phyloP scores from a whole-genome alignment of 2,888 invertebrate species.

The Nasonovia ribisnigri region DNA sequence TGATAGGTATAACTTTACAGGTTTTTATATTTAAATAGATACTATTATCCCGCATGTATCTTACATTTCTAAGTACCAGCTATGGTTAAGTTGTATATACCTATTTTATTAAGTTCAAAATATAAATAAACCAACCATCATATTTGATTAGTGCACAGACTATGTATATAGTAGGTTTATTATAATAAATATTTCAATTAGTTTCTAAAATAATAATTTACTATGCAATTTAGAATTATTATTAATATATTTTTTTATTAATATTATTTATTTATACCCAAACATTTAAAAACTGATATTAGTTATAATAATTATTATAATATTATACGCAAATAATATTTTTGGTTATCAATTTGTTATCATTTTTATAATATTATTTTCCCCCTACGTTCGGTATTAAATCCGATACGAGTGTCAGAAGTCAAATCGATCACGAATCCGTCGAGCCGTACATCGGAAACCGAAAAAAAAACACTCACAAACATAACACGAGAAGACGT shows the following conservation, averaged over 20 bases:
- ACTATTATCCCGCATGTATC: no score
- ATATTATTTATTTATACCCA: not conserved
- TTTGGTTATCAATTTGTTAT: not conserved
- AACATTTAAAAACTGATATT: not conserved
- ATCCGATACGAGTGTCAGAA: constrained; percentile 43
- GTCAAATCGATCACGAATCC: constrained; percentile 59
- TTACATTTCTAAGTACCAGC: not conserved
- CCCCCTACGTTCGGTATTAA: not conserved
- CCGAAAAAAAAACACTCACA: constrained; percentile 19
- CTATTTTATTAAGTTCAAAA: not conserved
- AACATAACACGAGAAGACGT: constrained; percentile 50
- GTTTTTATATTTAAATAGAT: not conserved
- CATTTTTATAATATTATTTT: not conserved
- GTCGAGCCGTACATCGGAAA: constrained; percentile 26
- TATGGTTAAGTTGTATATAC: not conserved
- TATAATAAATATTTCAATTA: not conserved
- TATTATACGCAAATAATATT: not conserved
- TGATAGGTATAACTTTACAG: no score
- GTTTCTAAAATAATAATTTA: not conserved
- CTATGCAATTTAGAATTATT: not conserved
- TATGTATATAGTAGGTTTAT: not conserved
- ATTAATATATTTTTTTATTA: not conserved
- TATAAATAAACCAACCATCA: not conserved
- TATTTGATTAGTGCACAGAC: not conserved
- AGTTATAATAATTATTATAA: not conserved